phyloP scores from a whole-genome alignment of 2,888 invertebrate genomes.

The Steromphala cineraria region DNA sequence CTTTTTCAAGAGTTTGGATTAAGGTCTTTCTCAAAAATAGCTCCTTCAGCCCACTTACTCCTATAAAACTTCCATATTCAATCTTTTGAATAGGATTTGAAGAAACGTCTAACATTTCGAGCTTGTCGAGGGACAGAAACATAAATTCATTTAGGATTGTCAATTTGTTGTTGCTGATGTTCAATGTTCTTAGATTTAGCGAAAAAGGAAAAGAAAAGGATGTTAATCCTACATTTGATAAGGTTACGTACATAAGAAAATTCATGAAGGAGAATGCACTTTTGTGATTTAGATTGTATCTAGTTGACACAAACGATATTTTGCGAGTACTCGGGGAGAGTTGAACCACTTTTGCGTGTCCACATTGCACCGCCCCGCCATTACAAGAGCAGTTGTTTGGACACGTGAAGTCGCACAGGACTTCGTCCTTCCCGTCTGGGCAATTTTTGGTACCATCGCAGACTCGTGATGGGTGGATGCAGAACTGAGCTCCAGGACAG shows the following conservation, averaged over 20 bases:
- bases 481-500: not conserved
- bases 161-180: conserved; percentile 18
- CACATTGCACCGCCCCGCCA: conserved; percentile 1
- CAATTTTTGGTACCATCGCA: conserved; percentile 12
- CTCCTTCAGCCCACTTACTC: not conserved
- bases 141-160: not conserved
- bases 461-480: not conserved
- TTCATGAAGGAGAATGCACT: not conserved
- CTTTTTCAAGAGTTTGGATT: not conserved
- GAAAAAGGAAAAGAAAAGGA: not conserved
- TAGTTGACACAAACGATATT: not conserved
- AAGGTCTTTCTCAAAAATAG: not conserved
- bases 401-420: conserved; percentile 12
- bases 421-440: conserved; percentile 21
- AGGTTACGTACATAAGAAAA: not conserved
- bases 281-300: not conserved
- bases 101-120: not conserved
- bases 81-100: not conserved
- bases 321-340: not conserved
- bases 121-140: not conserved
- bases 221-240: not conserved
- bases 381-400: conserved; percentile 7
- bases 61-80: not conserved
- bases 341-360: too few relatives aligned
- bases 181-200: not conserved